Conservation (phyloP, 2,888 invertebrate genomes). For the Ormyrus rosae region DNA sequence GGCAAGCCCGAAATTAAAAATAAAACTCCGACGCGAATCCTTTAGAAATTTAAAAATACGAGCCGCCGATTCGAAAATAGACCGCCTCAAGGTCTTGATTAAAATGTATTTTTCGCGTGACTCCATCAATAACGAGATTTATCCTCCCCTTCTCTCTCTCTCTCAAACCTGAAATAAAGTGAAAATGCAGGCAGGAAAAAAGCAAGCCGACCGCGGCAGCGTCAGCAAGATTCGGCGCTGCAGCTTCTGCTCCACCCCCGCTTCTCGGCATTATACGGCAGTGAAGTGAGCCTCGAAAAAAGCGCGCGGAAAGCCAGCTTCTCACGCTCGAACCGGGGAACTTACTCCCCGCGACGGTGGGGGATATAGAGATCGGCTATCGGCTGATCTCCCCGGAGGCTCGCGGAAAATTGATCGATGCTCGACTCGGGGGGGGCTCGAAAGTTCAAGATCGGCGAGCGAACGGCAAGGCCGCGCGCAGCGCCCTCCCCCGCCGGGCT, state of each 20-base stretch:
- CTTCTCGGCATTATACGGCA: background rate
- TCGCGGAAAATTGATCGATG: slow-evolving; percentile 40
- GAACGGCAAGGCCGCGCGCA: slow-evolving; percentile 44
- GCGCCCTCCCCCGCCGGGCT: background rate
- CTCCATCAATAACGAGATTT: slow-evolving; percentile 34
- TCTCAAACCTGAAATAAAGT: background rate
- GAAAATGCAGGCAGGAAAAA: too few relatives aligned
- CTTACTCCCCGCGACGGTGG: too few relatives aligned
- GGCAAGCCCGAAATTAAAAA: too few relatives aligned
- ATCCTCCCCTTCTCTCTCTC: background rate
- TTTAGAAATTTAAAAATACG: background rate
- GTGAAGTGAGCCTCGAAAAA: too few relatives aligned
- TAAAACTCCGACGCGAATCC: too few relatives aligned
- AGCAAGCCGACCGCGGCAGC: too few relatives aligned
- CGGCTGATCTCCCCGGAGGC: background rate
- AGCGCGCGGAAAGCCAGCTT: too few relatives aligned
- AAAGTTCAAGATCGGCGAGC: slow-evolving; percentile 50
- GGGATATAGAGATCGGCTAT: too few relatives aligned
- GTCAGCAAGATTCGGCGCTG: too few relatives aligned
- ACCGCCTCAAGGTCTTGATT: slow-evolving; percentile 1
- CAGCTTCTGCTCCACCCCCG: background rate
- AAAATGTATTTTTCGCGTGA: slow-evolving; percentile 42
- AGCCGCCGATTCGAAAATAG: background rate
- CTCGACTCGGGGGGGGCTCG: background rate
- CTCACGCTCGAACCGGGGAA: too few relatives aligned